A percentile compares a stretch with the other conserved stretches of the same genome.
These are phyloP conservation scores for Dolichallabes microphthalmus DNA, from an alignment of 2,113 vertebrate genomes.

Conservation along the genomic window DNA sequence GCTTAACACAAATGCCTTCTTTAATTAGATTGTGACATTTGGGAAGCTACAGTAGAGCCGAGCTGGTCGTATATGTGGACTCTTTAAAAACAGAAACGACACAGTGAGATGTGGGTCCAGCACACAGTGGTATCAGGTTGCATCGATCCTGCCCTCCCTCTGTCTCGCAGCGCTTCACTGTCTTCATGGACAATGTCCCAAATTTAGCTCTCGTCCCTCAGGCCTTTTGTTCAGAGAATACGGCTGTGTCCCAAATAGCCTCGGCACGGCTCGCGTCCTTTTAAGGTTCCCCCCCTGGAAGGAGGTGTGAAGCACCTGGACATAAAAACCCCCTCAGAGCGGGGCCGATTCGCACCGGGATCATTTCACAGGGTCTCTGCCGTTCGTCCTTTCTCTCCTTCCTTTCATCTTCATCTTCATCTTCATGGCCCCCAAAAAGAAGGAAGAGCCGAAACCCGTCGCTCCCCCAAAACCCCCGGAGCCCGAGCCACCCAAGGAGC, in stretches of 20 bases:
- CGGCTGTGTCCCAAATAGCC: slow-evolving; percentile 85
- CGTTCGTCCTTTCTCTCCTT: slow-evolving; percentile 32
- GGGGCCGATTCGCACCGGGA: slow-evolving; percentile 48
- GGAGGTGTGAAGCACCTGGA: slow-evolving; percentile 61
- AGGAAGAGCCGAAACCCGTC: slow-evolving; percentile 85
- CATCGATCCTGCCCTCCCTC: not conserved
- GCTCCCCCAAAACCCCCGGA: slow-evolving; percentile 74
- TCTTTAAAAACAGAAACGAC: not conserved
- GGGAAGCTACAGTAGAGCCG: not conserved
- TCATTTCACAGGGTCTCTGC: slow-evolving; percentile 49
- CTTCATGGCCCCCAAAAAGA: slow-evolving; percentile 90
- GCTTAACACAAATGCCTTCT: not conserved
- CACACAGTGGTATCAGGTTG: slow-evolving; percentile 23
- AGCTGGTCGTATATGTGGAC: not conserved
- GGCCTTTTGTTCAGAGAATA: slow-evolving; percentile 39
- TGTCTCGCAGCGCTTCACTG: not conserved
- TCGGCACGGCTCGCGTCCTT: slow-evolving; percentile 76
- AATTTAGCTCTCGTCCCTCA: slow-evolving; percentile 16
- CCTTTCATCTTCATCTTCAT: slow-evolving; percentile 23
- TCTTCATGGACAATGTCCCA: slow-evolving; percentile 27
- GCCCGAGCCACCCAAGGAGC: slow-evolving; percentile 73
- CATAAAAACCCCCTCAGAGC: slow-evolving; percentile 74
- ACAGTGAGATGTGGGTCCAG: not conserved
- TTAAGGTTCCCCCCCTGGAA: slow-evolving; percentile 77
- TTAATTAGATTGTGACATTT: not conserved